phyloP scores from a whole-genome alignment of 2,113 vertebrate species.

The Formicarius rufipectus region DNA sequence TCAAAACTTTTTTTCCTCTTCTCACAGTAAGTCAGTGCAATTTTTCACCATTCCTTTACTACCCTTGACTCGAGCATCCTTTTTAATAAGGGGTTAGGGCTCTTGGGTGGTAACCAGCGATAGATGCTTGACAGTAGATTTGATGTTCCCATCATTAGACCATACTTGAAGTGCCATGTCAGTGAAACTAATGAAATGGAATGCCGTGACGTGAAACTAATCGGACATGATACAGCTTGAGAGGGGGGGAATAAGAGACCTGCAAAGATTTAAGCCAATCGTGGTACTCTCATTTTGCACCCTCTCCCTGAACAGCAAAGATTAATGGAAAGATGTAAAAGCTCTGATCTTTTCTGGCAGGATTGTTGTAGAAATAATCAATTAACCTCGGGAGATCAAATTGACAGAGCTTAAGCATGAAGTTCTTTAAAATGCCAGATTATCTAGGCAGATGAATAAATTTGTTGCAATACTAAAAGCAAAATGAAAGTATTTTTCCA shows the following conservation, averaged over 20 bases:
- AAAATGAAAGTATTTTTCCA: constrained; percentile 67
- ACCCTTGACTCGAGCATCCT: background rate
- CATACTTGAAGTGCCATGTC: constrained; percentile 18
- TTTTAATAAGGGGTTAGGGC: background rate
- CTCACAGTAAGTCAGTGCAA: background rate
- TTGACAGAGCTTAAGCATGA: constrained; percentile 69
- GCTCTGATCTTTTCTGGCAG: constrained; percentile 72
- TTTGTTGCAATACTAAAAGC: constrained; percentile 57
- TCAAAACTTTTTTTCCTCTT: constrained; percentile 19
- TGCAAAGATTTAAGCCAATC: constrained; percentile 46
- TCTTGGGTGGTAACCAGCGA: background rate
- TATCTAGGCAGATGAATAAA: constrained; percentile 69
- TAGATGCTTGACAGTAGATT: background rate
- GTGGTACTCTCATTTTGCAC: constrained; percentile 2
- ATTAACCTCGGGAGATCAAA: constrained; percentile 80
- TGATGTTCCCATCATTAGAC: constrained; percentile 7
- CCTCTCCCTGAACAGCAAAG: constrained; percentile 64
- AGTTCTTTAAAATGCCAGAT: constrained; percentile 76
- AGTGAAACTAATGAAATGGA: constrained; percentile 47
- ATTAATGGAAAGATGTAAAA: constrained; percentile 73
- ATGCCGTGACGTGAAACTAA: constrained; percentile 15
- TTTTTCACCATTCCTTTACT: background rate
- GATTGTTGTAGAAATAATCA: constrained; percentile 79
- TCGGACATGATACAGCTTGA: constrained; percentile 31
- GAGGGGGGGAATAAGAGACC: background rate